Evolutionary conservation across 1,140 invertebrate genomes (phyloP), one percentile per base, ranked within the genome.

Genomic region (Tribolium castaneum): DNA sequence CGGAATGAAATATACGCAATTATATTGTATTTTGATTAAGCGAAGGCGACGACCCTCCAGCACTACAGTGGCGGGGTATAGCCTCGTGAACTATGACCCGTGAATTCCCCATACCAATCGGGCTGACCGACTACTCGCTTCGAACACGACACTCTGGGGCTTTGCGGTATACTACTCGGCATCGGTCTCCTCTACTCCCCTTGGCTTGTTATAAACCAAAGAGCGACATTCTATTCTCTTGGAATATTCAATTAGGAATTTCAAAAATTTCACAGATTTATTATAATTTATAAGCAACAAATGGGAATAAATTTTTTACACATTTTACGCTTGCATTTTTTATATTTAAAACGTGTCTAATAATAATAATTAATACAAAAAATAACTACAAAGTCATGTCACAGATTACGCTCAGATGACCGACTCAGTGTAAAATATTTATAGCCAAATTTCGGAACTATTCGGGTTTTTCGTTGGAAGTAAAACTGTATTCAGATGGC

Each of bases 31-130:
- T 66, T 66, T 66, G 59, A 66, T 66, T 66, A 66, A 66, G 30
- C 10, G 30, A 9, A 66, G 59, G 25, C 59, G 30, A 66, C 30
- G 59, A 66, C 59, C 59, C 59, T 66, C 1, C 56, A 62, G 56
- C 56, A 62, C 22, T 25, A 62, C 35, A 62, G 22, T 34, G 25
- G 56, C 56, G 56, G 16, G 2, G 22, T 12, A 12, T 66, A 66
- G 25, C 12, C 25, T 66, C 0, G 30, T 66, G 59, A 66, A 66
- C 59, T 66, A 66, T 66, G 59, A 72, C 70, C 50, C 71, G 52
- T 73, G 71, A 73, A 73, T 73, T 73, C 71, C 49, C 71, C n/a
- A 73, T 73, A 52, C 71, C 49, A 73, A 73, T 73, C 49, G 52
- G 1, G 59, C 30, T 62, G 56, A 62, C 56, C 56, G 56, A 35